Evolutionary conservation across 2,113 vertebrate genomes (phyloP).

Genomic region (Gymnarchus niloticus): DNA sequence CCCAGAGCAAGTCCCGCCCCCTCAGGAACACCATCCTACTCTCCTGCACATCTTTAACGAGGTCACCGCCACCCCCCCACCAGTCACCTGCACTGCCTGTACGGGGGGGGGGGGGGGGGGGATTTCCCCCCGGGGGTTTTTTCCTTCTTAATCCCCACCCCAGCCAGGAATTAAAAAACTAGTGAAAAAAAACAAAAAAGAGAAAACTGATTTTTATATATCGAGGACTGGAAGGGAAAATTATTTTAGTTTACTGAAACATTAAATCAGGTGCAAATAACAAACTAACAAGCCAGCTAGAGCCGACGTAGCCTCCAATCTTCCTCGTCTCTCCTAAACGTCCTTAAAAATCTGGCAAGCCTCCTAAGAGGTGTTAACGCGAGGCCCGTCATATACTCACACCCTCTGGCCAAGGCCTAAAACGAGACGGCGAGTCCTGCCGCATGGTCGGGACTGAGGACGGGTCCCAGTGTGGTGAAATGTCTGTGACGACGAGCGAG

Average conservation of each 20-base stretch:
- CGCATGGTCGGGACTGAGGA: constrained; percentile 97
- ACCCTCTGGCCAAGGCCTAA: constrained; percentile 86
- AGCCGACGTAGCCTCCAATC: constrained; percentile 19
- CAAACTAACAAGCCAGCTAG: constrained; percentile 55
- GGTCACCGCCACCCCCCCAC: not conserved
- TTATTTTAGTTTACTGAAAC: constrained; percentile 41
- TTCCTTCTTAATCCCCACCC: not conserved
- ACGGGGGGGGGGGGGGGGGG: too few relatives aligned
- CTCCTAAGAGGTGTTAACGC: constrained; percentile 53
- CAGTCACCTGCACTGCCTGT: not conserved
- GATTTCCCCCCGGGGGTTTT: not conserved
- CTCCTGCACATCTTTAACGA: not conserved
- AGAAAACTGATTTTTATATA: not conserved
- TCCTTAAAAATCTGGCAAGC: constrained; percentile 37
- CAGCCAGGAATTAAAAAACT: not conserved
- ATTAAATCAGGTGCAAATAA: constrained; percentile 61
- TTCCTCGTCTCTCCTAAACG: constrained; percentile 49
- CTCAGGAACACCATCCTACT: not conserved
- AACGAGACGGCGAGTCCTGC: constrained; percentile 98
- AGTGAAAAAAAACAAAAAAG: not conserved
- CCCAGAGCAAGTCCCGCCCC: not conserved
- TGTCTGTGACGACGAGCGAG: constrained; percentile 99
- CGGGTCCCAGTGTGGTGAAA: constrained; percentile 93
- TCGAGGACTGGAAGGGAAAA: not conserved
- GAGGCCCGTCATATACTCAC: constrained; percentile 81